A percentile compares a stretch with the other conserved stretches of the same genome.
phyloP scores from a whole-genome alignment of 30 jellyfish, hydroid and myxozoan species.

The Nemopilema nomurai region DNA sequence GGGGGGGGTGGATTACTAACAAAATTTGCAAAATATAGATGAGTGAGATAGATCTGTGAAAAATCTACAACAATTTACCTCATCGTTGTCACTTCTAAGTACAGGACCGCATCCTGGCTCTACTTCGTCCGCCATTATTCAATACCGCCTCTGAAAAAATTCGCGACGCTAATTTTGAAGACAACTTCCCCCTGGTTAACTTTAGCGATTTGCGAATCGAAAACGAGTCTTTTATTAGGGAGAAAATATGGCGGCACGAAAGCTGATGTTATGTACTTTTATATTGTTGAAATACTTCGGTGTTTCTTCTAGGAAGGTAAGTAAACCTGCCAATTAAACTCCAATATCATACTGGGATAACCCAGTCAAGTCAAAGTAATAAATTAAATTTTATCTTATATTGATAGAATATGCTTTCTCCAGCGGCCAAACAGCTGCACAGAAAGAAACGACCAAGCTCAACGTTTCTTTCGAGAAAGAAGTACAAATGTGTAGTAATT shows the following conservation, averaged over 20 bases:
- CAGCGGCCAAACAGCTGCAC: no score
- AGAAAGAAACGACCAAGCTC: no score
- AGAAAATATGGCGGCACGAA: not conserved
- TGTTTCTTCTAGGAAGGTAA: not conserved
- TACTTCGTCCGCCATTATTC: constrained; percentile 58
- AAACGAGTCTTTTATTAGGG: not conserved
- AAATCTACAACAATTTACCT: not conserved
- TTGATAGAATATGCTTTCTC: no score
- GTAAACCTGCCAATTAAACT: no score
- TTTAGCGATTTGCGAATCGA: not conserved
- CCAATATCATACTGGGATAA: no score
- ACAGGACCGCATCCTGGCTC: constrained; percentile 76
- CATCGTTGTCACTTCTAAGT: not conserved
- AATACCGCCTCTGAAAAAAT: not conserved
- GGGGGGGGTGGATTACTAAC: no score
- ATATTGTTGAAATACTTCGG: not conserved
- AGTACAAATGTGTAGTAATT: no score
- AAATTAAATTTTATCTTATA: no score
- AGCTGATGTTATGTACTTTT: not conserved
- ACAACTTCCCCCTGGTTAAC: not conserved
- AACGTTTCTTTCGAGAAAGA: no score
- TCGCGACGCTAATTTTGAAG: not conserved
- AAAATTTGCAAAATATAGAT: no score
- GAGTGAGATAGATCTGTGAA: no score
- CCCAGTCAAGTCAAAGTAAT: no score